A percentile compares a stretch with the other conserved stretches of the same genome.
phyloP scores from a whole-genome alignment of 2,888 invertebrate genomes.

The Ypsolopha sequella region DNA sequence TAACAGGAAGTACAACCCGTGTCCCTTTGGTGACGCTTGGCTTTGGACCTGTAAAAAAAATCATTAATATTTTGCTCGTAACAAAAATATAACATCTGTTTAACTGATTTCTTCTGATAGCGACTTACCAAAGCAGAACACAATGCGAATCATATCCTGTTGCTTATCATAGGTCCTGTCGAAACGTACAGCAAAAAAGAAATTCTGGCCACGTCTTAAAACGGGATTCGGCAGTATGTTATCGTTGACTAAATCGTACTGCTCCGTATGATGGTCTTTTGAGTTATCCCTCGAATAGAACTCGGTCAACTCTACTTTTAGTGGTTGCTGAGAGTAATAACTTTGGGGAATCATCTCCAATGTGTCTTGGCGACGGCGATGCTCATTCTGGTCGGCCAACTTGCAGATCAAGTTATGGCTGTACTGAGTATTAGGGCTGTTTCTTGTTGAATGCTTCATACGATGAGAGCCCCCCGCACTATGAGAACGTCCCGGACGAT shows the following conservation, averaged over 20 bases:
- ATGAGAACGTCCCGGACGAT: conserved; percentile 59
- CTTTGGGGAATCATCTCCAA: conserved; percentile 64
- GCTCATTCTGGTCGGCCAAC: conserved; percentile 64
- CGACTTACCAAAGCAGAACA: conserved; percentile 74
- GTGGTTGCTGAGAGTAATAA: conserved; percentile 66
- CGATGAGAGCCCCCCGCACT: conserved; percentile 57
- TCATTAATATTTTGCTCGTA: neutral
- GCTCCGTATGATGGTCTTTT: conserved; percentile 74
- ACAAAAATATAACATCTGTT: too few species aligned
- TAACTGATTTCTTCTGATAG: neutral
- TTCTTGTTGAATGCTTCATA: conserved; percentile 57
- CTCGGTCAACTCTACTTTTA: conserved; percentile 73
- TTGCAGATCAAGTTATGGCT: conserved; percentile 63
- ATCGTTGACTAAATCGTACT: conserved; percentile 74
- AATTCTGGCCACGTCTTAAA: conserved; percentile 76
- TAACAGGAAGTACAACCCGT: conserved; percentile 70
- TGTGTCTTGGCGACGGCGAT: conserved; percentile 62
- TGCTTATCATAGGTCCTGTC: conserved; percentile 72
- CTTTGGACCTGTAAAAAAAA: conserved; percentile 63
- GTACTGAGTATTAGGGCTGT: conserved; percentile 61
- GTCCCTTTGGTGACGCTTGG: conserved; percentile 77
- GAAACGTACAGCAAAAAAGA: conserved; percentile 77
- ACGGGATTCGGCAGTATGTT: conserved; percentile 72
- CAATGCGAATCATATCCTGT: conserved; percentile 73
- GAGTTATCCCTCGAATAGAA: conserved; percentile 76